These are phyloP conservation scores for Progne subis DNA, from an alignment of 2,113 vertebrate genomes.

Conservation along the genomic window DNA sequence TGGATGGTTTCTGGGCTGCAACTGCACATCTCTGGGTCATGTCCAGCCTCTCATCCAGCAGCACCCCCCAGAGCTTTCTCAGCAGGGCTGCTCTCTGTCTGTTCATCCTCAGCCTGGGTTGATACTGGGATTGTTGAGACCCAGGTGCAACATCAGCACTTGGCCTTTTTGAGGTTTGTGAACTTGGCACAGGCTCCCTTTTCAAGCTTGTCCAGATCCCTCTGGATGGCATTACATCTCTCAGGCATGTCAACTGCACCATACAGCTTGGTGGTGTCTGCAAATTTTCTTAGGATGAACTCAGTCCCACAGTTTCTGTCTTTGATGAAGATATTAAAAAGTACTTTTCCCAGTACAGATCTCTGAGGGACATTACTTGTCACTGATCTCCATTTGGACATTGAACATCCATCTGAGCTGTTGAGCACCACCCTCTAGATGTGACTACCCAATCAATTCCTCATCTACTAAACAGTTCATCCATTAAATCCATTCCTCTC, in stretches of 20 bases:
- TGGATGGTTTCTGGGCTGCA: background rate
- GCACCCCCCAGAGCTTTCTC: background rate
- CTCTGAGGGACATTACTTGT: background rate
- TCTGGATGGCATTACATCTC: background rate
- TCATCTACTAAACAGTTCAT: background rate
- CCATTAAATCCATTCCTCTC: background rate
- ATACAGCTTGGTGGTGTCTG: background rate
- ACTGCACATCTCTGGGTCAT: background rate
- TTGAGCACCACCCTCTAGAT: background rate
- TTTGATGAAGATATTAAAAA: background rate
- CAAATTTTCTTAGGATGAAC: background rate
- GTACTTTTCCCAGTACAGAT: too few relatives aligned
- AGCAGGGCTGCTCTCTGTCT: background rate
- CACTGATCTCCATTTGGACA: background rate
- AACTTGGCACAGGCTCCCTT: background rate
- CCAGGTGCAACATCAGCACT: background rate
- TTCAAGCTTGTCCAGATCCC: background rate
- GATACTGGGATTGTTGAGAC: fast-evolving
- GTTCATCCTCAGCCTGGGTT: background rate
- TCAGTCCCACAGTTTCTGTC: background rate
- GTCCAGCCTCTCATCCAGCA: background rate
- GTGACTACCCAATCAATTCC: background rate
- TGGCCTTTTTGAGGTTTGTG: background rate
- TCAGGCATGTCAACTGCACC: background rate
- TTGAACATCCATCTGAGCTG: background rate